Base-by-base conservation (phyloP, 2,113 vertebrate genomes). In the Probosciger aterrimus region DNA sequence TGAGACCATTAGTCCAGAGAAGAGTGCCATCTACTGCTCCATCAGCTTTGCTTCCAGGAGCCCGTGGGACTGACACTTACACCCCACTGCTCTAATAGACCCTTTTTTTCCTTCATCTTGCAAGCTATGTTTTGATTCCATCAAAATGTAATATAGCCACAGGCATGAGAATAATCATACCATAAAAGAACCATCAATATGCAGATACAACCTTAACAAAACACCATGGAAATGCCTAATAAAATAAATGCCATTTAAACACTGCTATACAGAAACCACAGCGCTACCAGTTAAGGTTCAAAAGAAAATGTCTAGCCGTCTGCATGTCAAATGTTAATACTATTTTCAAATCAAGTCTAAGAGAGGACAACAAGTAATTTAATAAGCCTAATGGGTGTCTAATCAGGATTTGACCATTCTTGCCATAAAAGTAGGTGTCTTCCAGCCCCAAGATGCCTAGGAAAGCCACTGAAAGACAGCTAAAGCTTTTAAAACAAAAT, bases 311-410 rank as follows among this genome's bases (percentile, higher is more conserved):
- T 46, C 47, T 79, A 62, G 41, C 23, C 78, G 28, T 49, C 35
- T 78, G 65, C 35, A 68, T 73, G 64, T 90, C 69, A 92, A 90
- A 92, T 35, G 50, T 69, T 92, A 94, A 78, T 41, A 63, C 35
- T 78, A 50, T 88, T 92, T 95, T 57, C 91, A 91, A 92, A 90
- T 30, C 39, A 93, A 95, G 33, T 78, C 63, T 82, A 71, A 91
- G 88, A 79, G 39, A 93, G 53, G 37, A 62, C 2, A 3, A 80
- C 67, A 81, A 63, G 30, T 84, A 92, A 92, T 92, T 82, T 55
- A 93, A 53, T 81, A 96, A 92, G 39, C 25, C 43, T 64, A 71
- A 82, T 60, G 53, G 18, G 80, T 60, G 73, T 57, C 57, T 49
- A 93, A 94, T 90, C 31, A 27, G 47, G 52, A 94, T 69, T 84